Conservation (phyloP, 2,113 vertebrate genomes). For the Ctenodactylus gundi region DNA sequence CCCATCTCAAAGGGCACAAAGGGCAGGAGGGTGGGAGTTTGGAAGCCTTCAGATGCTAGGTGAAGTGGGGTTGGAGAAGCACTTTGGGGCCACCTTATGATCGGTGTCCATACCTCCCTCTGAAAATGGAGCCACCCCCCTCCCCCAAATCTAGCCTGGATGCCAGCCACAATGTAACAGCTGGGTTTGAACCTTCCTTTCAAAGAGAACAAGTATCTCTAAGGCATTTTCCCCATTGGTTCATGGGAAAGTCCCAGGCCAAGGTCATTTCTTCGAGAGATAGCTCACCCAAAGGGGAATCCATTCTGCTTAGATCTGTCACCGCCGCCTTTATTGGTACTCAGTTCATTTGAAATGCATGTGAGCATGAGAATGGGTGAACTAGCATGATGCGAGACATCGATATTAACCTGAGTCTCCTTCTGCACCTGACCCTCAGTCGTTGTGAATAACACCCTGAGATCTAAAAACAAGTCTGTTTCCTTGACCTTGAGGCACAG, state of each 20-base stretch:
- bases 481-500: neutral
- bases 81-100: neutral
- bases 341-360: neutral
- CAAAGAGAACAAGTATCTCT: neutral
- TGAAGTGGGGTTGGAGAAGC: neutral
- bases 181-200: neutral
- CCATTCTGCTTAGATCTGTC: neutral
- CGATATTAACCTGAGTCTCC: neutral
- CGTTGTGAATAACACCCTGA: neutral
- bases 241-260: neutral
- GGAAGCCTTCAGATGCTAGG: neutral
- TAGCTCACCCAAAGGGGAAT: neutral
- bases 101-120: neutral
- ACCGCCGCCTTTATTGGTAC: neutral
- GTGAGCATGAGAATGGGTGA: neutral
- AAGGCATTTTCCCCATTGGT: neutral
- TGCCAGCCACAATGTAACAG: neutral
- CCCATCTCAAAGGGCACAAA: neutral
- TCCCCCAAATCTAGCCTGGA: neutral
- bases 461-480: neutral
- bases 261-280: neutral
- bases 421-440: neutral
- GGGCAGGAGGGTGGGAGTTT: neutral
- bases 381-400: neutral
- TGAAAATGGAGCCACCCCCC: neutral